Base-by-base conservation (phyloP, 2,888 invertebrate species). In the Apamea monoglypha region DNA sequence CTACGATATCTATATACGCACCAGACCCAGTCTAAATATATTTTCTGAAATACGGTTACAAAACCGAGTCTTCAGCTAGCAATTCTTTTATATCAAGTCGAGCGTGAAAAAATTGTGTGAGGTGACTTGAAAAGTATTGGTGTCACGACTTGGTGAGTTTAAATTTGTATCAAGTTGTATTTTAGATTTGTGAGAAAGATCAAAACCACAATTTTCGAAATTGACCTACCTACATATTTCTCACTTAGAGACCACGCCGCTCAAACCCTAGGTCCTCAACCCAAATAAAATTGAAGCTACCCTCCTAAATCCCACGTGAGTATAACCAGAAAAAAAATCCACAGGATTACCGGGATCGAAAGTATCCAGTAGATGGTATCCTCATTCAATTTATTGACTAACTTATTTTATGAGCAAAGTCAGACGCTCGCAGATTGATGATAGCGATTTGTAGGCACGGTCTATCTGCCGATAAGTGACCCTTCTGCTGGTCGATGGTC, bases 301-400 rank as follows among this genome's bases (percentile, higher is more conserved):
- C 44, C 61, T 32, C 16, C 29, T 44, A 78, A 81, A 82, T 36
- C 63, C 53, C 21, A 16, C 69, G 76, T 68, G 59, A 75, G 72
- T 61, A 32, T 56, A 69, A 74, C 76, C 16, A 79, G 70, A 76
- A 82, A 83, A n/a, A 83, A 84, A 84, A 74, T 69, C 50, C 67
- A 67, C 53, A 70, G 64, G 79, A 86, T 89, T 82, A 83, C 73
- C 47, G 44, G 64, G 61, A 80, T 74, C 78, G 50, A 72, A 78
- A 84, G 78, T 81, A 79, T 81, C 78, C 74, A 76, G 72, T 81
- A 81, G 89, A 92, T 89, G 83, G 88, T 89, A 90, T 91, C 89
- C 87, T 87, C 88, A 91, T 92, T 91, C 90, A 92, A 92, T 93
- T 92, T 91, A 91, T 91, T 82, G 89, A 87, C 83, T 85, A 89